Percentiles rank a stretch among this genome's conserved stretches.
phyloP scores from a whole-genome alignment of 2,888 invertebrate species.

The Drosophila imparisetae region DNA sequence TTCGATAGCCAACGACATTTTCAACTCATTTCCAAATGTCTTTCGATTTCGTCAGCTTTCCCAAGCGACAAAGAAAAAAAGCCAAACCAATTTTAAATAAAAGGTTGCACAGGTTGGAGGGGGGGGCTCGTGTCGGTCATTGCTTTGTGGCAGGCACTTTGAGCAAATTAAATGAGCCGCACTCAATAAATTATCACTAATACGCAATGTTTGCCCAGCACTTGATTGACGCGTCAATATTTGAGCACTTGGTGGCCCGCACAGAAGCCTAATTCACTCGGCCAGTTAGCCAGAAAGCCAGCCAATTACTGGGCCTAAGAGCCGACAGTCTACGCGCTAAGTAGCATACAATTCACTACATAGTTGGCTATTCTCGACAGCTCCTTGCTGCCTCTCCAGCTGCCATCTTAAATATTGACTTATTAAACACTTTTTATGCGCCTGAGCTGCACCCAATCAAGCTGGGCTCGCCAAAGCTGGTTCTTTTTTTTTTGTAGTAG shows the following conservation, averaged over 20 bases:
- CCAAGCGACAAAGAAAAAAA: slow-evolving; percentile 14
- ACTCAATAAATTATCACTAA: slow-evolving; percentile 77
- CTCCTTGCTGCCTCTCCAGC: slow-evolving; percentile 9
- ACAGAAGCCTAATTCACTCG: slow-evolving; percentile 41
- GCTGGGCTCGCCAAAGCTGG: slow-evolving; percentile 23
- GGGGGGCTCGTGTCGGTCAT: slow-evolving; percentile 23
- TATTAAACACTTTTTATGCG: slow-evolving; percentile 54
- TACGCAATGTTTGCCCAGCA: slow-evolving; percentile 72
- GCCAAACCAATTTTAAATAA: not conserved
- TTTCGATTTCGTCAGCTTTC: slow-evolving; percentile 67
- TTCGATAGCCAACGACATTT: slow-evolving; percentile 17
- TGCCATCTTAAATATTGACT: slow-evolving; percentile 50
- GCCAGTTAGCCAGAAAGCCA: not conserved
- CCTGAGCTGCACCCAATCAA: slow-evolving; percentile 57
- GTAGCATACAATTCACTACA: slow-evolving; percentile 6
- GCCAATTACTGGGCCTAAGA: slow-evolving; percentile 16
- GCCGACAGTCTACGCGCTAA: slow-evolving; percentile 1
- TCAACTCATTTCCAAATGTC: slow-evolving; percentile 43
- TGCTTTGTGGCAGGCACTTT: slow-evolving; percentile 36
- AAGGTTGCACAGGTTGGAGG: slow-evolving; percentile 1
- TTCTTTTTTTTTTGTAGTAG: no score
- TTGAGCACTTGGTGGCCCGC: slow-evolving; percentile 63
- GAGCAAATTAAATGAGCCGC: slow-evolving; percentile 63
- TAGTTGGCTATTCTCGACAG: slow-evolving; percentile 22
- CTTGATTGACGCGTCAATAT: slow-evolving; percentile 79